phyloP scores from a whole-genome alignment of 2,888 invertebrate species.

The Polydrusus pterygomalis region DNA sequence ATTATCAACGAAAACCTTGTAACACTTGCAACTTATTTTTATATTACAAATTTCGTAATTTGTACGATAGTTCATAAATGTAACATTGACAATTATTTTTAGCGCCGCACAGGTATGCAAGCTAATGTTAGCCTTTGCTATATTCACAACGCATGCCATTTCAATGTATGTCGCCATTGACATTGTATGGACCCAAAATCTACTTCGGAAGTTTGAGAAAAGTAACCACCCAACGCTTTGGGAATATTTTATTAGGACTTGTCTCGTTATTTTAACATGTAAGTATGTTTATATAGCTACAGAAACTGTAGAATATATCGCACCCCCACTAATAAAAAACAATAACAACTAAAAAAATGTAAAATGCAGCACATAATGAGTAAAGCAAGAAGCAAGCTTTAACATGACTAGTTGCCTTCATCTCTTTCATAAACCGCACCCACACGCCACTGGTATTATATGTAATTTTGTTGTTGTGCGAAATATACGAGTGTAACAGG shows the following conservation, averaged over 20 bases:
- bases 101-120: slow-evolving; percentile 84
- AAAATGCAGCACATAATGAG: too few relatives aligned
- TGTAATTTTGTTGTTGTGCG: too few relatives aligned
- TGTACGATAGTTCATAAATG: not conserved
- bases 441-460: too few relatives aligned
- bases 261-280: slow-evolving; percentile 89
- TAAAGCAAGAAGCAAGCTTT: too few relatives aligned
- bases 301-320: too few relatives aligned
- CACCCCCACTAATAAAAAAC: too few relatives aligned
- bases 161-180: slow-evolving; percentile 97
- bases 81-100: slow-evolving; percentile 58
- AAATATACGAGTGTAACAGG: too few relatives aligned
- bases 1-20: too few relatives aligned
- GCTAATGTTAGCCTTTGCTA: slow-evolving; percentile 83
- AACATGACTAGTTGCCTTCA: too few relatives aligned
- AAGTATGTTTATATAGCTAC: slow-evolving; percentile 72
- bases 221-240: slow-evolving; percentile 78
- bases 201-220: slow-evolving; percentile 77
- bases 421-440: too few relatives aligned
- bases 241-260: slow-evolving; percentile 87
- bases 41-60: not conserved
- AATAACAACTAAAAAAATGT: too few relatives aligned
- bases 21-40: not conserved
- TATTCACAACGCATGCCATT: slow-evolving; percentile 93
- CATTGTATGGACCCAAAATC: slow-evolving; percentile 91